Conservation (phyloP, 2,797 vertebrate genomes). For the Cryptoprocta ferox region DNA sequence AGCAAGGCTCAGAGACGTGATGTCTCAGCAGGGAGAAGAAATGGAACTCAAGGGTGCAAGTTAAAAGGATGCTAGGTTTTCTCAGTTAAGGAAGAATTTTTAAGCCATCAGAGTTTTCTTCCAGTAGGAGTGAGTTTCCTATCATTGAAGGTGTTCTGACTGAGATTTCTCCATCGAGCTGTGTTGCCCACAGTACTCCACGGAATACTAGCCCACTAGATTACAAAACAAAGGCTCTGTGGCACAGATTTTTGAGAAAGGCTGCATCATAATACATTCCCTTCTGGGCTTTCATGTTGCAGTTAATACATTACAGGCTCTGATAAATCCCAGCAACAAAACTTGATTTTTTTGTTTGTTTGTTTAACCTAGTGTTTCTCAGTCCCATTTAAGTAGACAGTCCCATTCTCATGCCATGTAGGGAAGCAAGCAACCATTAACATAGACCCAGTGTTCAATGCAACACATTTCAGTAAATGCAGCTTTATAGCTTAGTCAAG, state of each 20-base stretch:
- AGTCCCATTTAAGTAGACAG: neutral
- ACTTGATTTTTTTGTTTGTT: neutral
- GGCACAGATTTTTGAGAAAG: neutral
- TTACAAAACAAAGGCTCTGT: neutral
- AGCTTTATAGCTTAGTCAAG: neutral
- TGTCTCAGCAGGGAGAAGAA: neutral
- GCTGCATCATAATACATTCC: neutral
- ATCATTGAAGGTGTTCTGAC: neutral
- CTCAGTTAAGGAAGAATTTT: neutral
- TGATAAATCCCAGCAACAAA: neutral
- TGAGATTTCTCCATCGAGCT: neutral
- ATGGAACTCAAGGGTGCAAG: neutral
- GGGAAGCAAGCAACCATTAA: neutral
- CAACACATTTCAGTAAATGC: neutral
- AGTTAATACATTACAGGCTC: neutral
- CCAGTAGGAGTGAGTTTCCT: neutral
- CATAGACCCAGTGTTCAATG: neutral
- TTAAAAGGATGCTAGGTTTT: neutral
- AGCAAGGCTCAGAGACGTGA: neutral
- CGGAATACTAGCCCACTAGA: neutral
- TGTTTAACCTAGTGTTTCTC: neutral
- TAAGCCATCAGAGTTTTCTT: neutral
- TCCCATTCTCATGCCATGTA: rapidly evolving
- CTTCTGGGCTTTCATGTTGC: neutral
- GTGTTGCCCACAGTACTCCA: neutral